phyloP scores from a whole-genome alignment of 2,888 invertebrate species.

The Brachyopa scutellaris region DNA sequence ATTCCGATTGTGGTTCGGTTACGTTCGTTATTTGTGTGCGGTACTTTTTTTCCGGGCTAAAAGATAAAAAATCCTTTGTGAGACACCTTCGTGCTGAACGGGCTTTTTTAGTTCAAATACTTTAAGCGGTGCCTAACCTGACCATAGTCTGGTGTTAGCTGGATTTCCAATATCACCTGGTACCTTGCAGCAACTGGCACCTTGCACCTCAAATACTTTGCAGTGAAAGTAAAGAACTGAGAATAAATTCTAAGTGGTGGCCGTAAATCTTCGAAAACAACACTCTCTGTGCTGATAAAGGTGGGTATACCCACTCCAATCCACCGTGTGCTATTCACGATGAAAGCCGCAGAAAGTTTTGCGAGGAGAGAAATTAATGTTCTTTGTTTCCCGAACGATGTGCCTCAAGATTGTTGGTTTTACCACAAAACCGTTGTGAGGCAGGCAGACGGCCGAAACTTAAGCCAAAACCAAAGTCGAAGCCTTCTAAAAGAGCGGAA shows the following conservation, averaged over 20 bases:
- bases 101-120: conserved; percentile 8
- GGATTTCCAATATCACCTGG: conserved; percentile 41
- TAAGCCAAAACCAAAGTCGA: too few species aligned
- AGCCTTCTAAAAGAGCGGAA: conserved; percentile 37
- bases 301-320: not conserved
- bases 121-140: conserved; percentile 30
- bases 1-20: conserved; percentile 37
- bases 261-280: conserved; percentile 57
- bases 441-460: conserved; percentile 20
- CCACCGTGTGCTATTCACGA: not conserved
- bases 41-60: not conserved
- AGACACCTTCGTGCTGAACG: not conserved
- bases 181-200: too few species aligned
- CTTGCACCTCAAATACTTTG: too few species aligned
- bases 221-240: conserved; percentile 13
- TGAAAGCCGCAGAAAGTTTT: conserved; percentile 38
- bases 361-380: conserved; percentile 21
- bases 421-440: conserved; percentile 43
- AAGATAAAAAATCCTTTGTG: conserved; percentile 12
- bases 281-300: conserved; percentile 48
- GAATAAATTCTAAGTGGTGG: conserved; percentile 56
- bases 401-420: conserved; percentile 51
- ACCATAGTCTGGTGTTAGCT: not conserved
- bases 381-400: conserved; percentile 59
- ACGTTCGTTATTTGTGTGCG: not conserved